Evolutionary conservation across 2,888 invertebrate genomes (phyloP).

Genomic region (Thereva nobilitata): DNA sequence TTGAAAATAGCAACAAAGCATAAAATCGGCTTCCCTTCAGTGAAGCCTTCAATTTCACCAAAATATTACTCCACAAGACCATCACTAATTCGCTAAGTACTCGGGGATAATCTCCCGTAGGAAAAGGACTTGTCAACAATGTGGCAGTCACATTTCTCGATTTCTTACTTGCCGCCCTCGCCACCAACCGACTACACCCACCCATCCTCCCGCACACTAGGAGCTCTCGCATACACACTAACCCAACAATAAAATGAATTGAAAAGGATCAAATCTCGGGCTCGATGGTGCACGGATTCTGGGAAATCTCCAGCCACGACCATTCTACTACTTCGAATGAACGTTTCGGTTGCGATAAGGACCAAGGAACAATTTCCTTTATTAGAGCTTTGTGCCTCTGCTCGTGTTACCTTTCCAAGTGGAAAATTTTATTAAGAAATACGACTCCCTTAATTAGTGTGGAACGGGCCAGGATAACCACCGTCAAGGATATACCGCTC

Average conservation of each 20-base stretch:
- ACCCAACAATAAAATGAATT: slow-evolving; percentile 28
- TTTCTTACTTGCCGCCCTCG: slow-evolving; percentile 5
- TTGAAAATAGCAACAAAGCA: slow-evolving; percentile 34
- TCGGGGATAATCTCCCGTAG: slow-evolving; percentile 35
- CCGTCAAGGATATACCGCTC: slow-evolving; percentile 10
- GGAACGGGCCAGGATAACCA: slow-evolving; percentile 27
- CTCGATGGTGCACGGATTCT: slow-evolving; percentile 24
- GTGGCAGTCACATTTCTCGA: slow-evolving; percentile 34
- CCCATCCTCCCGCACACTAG: not conserved
- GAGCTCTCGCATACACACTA: not conserved
- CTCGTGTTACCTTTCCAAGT: slow-evolving; percentile 38
- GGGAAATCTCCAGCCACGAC: slow-evolving; percentile 14
- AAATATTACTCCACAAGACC: slow-evolving; percentile 31
- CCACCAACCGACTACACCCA: no score
- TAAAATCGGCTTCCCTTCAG: slow-evolving; percentile 22
- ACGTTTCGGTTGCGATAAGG: slow-evolving; percentile 27
- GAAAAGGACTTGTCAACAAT: slow-evolving; percentile 36
- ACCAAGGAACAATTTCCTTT: slow-evolving; percentile 36
- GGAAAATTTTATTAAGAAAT: slow-evolving; percentile 40
- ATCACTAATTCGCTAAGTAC: slow-evolving; percentile 37
- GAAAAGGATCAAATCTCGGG: slow-evolving; percentile 34
- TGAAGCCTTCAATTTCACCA: slow-evolving; percentile 17
- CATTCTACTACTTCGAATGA: slow-evolving; percentile 7
- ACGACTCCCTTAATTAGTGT: slow-evolving; percentile 34
- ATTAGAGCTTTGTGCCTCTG: slow-evolving; percentile 19